Conservation (phyloP, 2,113 vertebrate species). For the Actinemys pallida region DNA sequence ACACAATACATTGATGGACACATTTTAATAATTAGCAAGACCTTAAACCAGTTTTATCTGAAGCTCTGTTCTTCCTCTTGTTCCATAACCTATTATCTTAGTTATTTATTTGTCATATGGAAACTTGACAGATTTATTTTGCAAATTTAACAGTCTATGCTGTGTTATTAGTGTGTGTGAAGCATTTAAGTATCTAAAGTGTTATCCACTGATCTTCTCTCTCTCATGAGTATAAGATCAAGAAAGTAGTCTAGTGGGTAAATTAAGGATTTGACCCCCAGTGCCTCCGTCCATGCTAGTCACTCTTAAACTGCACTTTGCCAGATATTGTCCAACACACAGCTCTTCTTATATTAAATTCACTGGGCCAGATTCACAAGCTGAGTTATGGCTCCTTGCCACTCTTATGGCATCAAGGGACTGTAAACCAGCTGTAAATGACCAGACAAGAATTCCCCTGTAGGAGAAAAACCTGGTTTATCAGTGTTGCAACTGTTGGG, state of each 20-base stretch:
- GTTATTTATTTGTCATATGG: slow-evolving; percentile 10
- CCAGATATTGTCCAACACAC: not conserved
- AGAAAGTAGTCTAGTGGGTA: not conserved
- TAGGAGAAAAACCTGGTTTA: not conserved
- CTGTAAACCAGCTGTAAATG: not conserved
- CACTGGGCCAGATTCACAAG: not conserved
- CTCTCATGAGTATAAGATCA: not conserved
- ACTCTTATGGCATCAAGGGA: not conserved
- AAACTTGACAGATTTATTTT: slow-evolving; percentile 17
- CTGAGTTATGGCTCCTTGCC: not conserved
- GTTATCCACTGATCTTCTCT: slow-evolving; percentile 19
- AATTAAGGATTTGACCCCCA: slow-evolving; percentile 7
- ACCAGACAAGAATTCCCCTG: not conserved
- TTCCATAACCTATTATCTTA: not conserved
- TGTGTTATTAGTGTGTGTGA: slow-evolving; percentile 37
- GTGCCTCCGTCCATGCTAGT: slow-evolving; percentile 8
- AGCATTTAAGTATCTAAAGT: not conserved
- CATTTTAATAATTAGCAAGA: not conserved
- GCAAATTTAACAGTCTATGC: not conserved
- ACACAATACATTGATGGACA: not conserved
- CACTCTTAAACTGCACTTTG: not conserved
- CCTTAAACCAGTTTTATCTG: slow-evolving; percentile 6
- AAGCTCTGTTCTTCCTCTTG: not conserved
- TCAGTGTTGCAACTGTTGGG: not conserved
- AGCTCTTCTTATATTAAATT: not conserved